A percentile compares a stretch with the other conserved stretches of the same genome.
Conservation (phyloP, 2,888 invertebrate genomes). For the Sussaba pulchella region DNA sequence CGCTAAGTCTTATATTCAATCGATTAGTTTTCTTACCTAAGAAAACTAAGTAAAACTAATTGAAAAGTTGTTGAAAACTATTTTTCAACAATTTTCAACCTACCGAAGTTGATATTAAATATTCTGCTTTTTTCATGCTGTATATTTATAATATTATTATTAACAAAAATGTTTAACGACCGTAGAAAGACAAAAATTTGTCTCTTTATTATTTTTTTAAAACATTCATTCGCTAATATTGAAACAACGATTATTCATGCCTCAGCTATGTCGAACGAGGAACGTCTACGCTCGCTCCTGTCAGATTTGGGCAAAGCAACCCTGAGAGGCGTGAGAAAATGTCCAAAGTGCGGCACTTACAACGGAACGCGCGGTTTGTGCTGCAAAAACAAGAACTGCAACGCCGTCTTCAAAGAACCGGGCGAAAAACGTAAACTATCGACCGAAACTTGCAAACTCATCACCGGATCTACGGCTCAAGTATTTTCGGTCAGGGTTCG, state of each 20-base stretch:
- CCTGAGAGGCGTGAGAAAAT: constrained; percentile 90
- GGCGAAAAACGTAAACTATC: constrained; percentile 86
- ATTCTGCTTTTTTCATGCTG: no score
- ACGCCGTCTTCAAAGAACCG: constrained; percentile 88
- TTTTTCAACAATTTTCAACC: no score
- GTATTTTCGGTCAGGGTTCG: constrained; percentile 89
- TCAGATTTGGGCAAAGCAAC: constrained; percentile 88
- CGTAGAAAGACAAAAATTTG: not conserved
- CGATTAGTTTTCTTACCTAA: no score
- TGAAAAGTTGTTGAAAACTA: no score
- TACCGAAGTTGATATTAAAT: no score
- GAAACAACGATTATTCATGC: not conserved
- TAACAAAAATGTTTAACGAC: no score
- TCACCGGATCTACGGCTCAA: constrained; percentile 87
- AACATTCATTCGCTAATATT: not conserved
- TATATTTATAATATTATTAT: no score
- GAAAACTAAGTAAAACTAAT: no score
- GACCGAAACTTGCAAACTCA: constrained; percentile 88
- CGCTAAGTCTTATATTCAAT: no score
- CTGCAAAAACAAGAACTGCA: constrained; percentile 90
- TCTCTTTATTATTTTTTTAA: not conserved
- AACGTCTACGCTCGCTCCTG: constrained; percentile 83
- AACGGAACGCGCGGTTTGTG: constrained; percentile 91
- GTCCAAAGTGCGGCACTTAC: constrained; percentile 90
- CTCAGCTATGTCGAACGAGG: constrained; percentile 82